A percentile compares a stretch with the other conserved stretches of the same genome.
phyloP scores from a whole-genome alignment of 2,888 invertebrate genomes.

The Schrankia costaestrigalis region DNA sequence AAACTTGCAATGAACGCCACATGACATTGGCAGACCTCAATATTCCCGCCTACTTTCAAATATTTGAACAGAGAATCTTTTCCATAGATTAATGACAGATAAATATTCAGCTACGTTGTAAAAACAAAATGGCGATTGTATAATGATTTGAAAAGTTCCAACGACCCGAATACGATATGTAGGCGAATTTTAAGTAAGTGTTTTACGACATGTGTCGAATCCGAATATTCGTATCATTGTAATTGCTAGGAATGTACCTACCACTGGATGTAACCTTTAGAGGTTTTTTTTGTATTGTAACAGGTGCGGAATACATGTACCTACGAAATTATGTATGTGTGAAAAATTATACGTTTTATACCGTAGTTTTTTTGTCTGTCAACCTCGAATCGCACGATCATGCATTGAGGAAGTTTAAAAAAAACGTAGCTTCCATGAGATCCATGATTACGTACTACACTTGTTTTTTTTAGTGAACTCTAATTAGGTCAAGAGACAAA shows the following conservation, averaged over 20 bases:
- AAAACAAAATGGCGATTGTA: constrained; percentile 15
- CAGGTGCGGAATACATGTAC: too few species aligned
- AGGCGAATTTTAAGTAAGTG: constrained; percentile 10
- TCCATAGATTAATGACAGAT: constrained; percentile 28
- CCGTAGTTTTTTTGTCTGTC: constrained; percentile 11
- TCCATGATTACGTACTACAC: too few species aligned
- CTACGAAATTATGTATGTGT: too few species aligned
- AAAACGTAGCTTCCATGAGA: too few species aligned
- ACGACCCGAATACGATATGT: constrained; percentile 10
- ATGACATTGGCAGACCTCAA: constrained; percentile 34
- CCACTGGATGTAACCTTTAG: constrained; percentile 3
- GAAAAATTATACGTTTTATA: too few species aligned
- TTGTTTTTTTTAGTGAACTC: too few species aligned
- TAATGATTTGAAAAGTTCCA: constrained; percentile 16
- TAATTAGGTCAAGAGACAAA: too few species aligned
- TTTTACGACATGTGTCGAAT: constrained; percentile 9
- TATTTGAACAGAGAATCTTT: too few species aligned
- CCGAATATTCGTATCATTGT: constrained; percentile 10
- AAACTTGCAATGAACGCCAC: constrained; percentile 9
- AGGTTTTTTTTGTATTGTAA: too few species aligned
- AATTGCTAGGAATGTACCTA: constrained; percentile 3
- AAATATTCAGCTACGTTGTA: constrained; percentile 29
- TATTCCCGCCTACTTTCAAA: constrained; percentile 8
- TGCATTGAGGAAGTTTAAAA: constrained; percentile 10
- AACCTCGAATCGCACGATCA: constrained; percentile 12